Percentiles rank a stretch among this genome's conserved stretches.
These are phyloP conservation scores for Peromyscus leucopus DNA, from an alignment of 2,113 vertebrate species.

Conservation along the genomic window DNA sequence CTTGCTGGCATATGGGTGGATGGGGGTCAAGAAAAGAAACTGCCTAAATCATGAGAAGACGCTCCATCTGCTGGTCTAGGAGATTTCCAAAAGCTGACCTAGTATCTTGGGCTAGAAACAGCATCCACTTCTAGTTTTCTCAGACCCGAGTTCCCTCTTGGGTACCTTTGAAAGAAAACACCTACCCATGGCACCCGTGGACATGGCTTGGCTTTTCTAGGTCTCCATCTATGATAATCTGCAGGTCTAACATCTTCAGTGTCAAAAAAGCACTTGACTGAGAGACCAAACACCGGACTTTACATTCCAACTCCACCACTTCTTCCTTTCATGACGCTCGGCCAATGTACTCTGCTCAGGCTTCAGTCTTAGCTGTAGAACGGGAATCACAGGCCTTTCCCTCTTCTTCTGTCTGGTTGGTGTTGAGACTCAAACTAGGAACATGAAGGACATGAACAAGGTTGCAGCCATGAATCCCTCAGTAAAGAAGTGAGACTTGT, in stretches of 20 bases:
- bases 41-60: neutral
- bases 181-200: fast-evolving
- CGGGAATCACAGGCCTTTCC: neutral
- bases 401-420: neutral
- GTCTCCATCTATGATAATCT: neutral
- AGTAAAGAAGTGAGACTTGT: neutral
- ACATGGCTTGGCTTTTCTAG: neutral
- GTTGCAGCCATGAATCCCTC: neutral
- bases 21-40: neutral
- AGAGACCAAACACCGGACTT: neutral
- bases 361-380: neutral
- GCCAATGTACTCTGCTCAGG: neutral
- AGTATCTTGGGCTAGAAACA: neutral
- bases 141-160: neutral
- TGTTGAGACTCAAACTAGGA: neutral
- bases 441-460: neutral
- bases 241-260: neutral
- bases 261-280: neutral
- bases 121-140: neutral
- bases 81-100: constrained; percentile 7
- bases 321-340: neutral
- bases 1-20: neutral
- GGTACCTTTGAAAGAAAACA: constrained; percentile 4
- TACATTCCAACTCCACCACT: neutral
- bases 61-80: neutral